Evolutionary conservation across 1,140 invertebrate genomes (phyloP).

Genomic region (Drosophila biarmipes): DNA sequence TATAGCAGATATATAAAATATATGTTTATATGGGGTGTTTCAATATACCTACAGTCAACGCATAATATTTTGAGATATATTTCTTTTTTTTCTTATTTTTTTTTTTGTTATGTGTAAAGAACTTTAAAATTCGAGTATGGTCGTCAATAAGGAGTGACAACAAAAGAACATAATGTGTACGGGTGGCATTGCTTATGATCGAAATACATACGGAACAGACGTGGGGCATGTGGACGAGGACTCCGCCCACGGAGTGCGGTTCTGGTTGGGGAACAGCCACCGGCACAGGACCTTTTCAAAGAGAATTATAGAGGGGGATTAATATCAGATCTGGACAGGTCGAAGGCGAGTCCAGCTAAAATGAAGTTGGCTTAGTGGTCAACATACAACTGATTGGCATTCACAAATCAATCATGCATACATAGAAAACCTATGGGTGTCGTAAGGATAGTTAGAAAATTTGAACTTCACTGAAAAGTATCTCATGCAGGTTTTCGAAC

Average conservation of each 20-base stretch:
- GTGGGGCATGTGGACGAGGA: slow-evolving; percentile 95
- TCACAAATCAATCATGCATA: slow-evolving; percentile 76
- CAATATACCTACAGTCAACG: slow-evolving; percentile 74
- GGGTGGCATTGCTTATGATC: slow-evolving; percentile 17
- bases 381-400: slow-evolving; percentile 70
- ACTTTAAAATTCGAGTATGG: slow-evolving; percentile 50
- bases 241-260: slow-evolving; percentile 91
- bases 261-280: slow-evolving; percentile 86
- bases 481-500: slow-evolving; percentile 55
- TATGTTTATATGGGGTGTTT: slow-evolving; percentile 53
- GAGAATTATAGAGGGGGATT: slow-evolving; percentile 52
- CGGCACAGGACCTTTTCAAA: slow-evolving; percentile 82
- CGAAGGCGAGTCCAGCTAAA: slow-evolving; percentile 50
- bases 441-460: slow-evolving; percentile 29
- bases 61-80: slow-evolving; percentile 49
- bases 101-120: slow-evolving; percentile 39
- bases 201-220: slow-evolving; percentile 88
- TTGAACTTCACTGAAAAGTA: slow-evolving; percentile 29
- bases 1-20: slow-evolving; percentile 54
- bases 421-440: slow-evolving; percentile 54
- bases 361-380: slow-evolving; percentile 67
- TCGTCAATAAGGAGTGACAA: slow-evolving; percentile 56
- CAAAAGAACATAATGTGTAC: slow-evolving; percentile 64
- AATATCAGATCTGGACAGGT: slow-evolving; percentile 22
- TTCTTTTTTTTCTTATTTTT: slow-evolving; percentile 21